Base-by-base conservation (phyloP, 2,888 invertebrate species). In the Lampropteryx suffumata region DNA sequence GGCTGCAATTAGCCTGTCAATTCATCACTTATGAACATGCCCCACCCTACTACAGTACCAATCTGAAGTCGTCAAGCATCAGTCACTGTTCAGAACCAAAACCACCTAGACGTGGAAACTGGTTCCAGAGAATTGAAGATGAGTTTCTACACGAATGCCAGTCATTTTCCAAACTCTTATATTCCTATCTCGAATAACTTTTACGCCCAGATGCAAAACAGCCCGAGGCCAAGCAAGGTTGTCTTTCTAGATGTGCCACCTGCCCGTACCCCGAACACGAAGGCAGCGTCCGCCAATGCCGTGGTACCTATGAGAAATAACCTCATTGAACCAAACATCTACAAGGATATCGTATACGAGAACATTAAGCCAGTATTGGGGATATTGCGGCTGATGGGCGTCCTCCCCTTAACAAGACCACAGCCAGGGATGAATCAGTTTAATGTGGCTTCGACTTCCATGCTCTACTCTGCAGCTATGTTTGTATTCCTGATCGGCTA, bases 341-440 rank as follows among this genome's bases (percentile, higher is more conserved):
- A 73, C 29, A 79, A 69, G 50, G 91, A 91, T 59, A 77, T 90
- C 6, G 67, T 91, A 7, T 91, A 87, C 56, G 86, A 86, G 52
- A 91, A 89, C 52, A 82, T 90, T 11, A 88, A 86, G 47, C 89
- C 91, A 1, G 88, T 91, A 7, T 79, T 91, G 32, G 67, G 65
- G 5, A 60, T 89, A 29, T 61, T 91, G 17, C 87, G 92, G 14
- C 56, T 91, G 1, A 86, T 94, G 79, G 94, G 94, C 1, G 91
- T 93, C 0, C 83, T 94, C 42, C 94, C 94, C 0, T 78, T 94
- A 33, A 91, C 90, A 0, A 85, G 91, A 37, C 75, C 82, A 0
- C 78, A 86, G 5, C 73, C 90, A 0, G 92, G 92, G 8, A 68
- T 89, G 2, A 91, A 89, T 29, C 73, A 80, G 48, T 92, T 91